Evolutionary conservation across 2,113 vertebrate genomes (phyloP), one percentile per base, ranked within the genome.

Genomic region (Takifugu bimaculatus): DNA sequence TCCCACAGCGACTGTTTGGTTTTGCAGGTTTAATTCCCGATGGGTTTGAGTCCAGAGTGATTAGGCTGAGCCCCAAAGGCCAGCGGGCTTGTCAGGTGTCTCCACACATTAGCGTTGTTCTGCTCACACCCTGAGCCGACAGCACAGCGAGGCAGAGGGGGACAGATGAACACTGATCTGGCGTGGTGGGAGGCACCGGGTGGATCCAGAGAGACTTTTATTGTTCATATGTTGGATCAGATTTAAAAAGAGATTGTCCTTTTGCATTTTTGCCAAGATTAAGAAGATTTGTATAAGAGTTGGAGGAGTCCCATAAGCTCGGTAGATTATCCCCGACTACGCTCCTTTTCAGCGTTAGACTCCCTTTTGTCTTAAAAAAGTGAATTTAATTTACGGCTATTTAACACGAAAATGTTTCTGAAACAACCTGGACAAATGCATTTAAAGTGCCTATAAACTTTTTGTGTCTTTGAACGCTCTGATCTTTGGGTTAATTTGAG

Each of bases 1-100:
- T 88, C 88, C 82, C 82, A 84, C 80, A 81, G 86, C 49, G 84
- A 87, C 80, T 86, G 86, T 91, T 89, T 89, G 85, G 83, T 86
- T 83, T 89, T 82, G 82, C 83, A 80, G 82, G 73, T 88, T 75
- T 78, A 85, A 85, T 84, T 89, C 80, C 75, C 54, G 50, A 82
- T 73, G 81, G 77, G 82, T 88, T 82, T 54, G 82, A 85, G 84
- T 82, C 75, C 72, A 83, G 75, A 81, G 81, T 82, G 85, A 89
- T 90, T 89, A 89, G 82, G 72, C 75, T 77, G 77, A 85, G 85
- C 76, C 76, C 78, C 65, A 72, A 82, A 81, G 85, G 82, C 80
- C 82, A 68, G 77, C 63, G 51, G 82, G 87, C 81, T 88, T 85
- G 79, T 87, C 81, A 85, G 84, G 83, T 86, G 81, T 87, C 89